Conservation (phyloP, 2,888 invertebrate species). For the Arrhopalites spinosus region DNA sequence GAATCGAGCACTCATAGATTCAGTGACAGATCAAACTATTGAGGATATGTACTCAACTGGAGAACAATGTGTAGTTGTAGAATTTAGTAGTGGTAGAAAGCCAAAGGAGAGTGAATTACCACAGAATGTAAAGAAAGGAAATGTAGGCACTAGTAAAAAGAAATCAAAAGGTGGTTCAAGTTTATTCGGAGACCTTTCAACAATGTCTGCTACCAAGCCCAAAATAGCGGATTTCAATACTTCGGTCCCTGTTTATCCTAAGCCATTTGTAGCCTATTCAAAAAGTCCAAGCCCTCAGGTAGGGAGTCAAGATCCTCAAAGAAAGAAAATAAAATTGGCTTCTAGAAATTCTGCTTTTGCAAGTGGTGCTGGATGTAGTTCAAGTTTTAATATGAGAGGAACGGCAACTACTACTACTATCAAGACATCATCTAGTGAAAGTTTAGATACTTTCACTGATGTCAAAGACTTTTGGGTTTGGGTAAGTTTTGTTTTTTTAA, state of each 20-base stretch:
- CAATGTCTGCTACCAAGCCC: not conserved
- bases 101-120: not conserved
- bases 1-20: not conserved
- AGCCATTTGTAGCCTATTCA: constrained; percentile 33
- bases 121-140: not conserved
- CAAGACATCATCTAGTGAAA: not conserved
- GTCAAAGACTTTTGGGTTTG: constrained; percentile 33
- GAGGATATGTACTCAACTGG: constrained; percentile 21
- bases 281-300: constrained; percentile 17
- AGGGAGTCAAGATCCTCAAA: constrained; percentile 13
- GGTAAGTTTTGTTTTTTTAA: constrained; percentile 14
- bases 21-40: constrained; percentile 4
- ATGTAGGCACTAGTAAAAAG: not conserved
- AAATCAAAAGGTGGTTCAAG: not conserved
- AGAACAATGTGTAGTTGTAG: constrained; percentile 1
- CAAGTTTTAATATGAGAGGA: not conserved
- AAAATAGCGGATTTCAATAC: constrained; percentile 20
- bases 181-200: constrained; percentile 9
- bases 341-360: constrained; percentile 21
- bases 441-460: constrained; percentile 8
- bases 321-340: constrained; percentile 27
- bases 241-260: constrained; percentile 35
- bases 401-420: not conserved
- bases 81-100: constrained; percentile 26
- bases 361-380: not conserved